phyloP scores from a whole-genome alignment of 2,113 vertebrate species.

The Astur gentilis region DNA sequence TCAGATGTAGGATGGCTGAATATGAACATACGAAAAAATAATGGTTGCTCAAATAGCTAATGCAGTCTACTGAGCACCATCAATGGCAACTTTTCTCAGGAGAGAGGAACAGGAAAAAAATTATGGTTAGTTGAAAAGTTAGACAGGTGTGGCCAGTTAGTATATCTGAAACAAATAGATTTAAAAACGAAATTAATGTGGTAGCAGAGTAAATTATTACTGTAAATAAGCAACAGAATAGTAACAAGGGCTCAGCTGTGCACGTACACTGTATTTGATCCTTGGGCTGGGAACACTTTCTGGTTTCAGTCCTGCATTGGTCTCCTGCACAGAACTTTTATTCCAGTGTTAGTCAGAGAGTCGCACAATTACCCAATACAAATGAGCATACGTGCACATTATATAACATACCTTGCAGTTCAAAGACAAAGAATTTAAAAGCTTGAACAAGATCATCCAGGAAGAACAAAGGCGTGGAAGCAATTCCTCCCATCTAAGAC shows the following conservation, averaged over 20 bases:
- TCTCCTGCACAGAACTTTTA: neutral
- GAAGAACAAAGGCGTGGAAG: neutral
- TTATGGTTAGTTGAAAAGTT: neutral
- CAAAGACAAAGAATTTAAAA: neutral
- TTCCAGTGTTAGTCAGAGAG: neutral
- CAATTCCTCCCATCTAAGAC: neutral
- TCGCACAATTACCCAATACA: neutral
- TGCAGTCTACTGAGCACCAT: neutral
- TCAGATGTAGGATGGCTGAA: neutral
- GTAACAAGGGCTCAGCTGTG: neutral
- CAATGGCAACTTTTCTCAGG: neutral
- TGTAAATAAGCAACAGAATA: neutral
- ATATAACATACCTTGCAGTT: neutral
- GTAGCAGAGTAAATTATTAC: neutral
- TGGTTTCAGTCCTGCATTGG: neutral
- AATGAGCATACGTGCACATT: neutral
- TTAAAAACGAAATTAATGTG: neutral
- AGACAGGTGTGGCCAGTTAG: neutral
- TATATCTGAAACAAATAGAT: neutral
- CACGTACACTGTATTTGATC: fast-evolving
- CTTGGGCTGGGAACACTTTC: neutral
- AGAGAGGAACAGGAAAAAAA: neutral
- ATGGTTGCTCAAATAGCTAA: neutral
- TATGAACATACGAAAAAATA: neutral
- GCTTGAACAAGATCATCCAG: neutral